These are phyloP conservation scores for human (Homo sapiens) DNA, from an alignment of 2,113 vertebrate species.

Conservation along the genomic window GRCh38 chr11:106526501-106527000, in stretches of 20 bases:
- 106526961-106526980: not conserved
- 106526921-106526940: not conserved
- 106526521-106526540: not conserved
- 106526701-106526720: not conserved
- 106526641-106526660: not conserved
- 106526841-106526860: not conserved
- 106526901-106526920: not conserved
- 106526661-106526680: not conserved
- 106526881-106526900: no score
- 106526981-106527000: not conserved
- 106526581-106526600: not conserved
- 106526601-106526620: not conserved
- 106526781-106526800: not conserved
- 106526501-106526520: not conserved
- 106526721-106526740: not conserved
- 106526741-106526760: not conserved
- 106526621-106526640: not conserved
- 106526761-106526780: not conserved
- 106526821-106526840: not conserved
- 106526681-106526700: not conserved
- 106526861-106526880: not conserved
- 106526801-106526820: not conserved
- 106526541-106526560: not conserved
- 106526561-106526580: not conserved
- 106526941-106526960: not conserved